Conservation (phyloP, 2,797 vertebrate genomes). For the Microctenopoma steveboyesi region DNA sequence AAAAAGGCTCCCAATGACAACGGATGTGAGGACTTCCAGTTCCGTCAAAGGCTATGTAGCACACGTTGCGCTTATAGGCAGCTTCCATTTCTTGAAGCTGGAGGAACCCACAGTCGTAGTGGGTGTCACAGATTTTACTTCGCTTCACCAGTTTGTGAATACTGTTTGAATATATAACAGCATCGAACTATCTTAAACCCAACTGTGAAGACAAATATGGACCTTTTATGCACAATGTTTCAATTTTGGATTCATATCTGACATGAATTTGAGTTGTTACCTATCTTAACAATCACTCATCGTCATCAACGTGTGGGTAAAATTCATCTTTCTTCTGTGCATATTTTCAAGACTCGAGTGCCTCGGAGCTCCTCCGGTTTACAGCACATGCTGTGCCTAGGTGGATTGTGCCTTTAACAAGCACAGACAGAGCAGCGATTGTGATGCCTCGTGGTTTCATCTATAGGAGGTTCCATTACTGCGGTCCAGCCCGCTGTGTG, state of each 20-base stretch:
- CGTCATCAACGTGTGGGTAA: neutral
- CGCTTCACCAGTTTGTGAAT: no score
- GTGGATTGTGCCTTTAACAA: conserved; percentile 43
- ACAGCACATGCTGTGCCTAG: conserved; percentile 24
- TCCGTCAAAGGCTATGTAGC: no score
- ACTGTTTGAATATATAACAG: no score
- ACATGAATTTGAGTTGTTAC: neutral
- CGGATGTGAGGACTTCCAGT: no score
- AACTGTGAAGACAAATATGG: neutral
- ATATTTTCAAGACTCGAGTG: neutral
- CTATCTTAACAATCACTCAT: neutral
- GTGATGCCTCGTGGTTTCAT: conserved; percentile 64
- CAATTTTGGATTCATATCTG: neutral
- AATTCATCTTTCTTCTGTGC: neutral
- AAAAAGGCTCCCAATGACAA: no score
- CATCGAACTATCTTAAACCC: neutral
- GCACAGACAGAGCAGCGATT: conserved; percentile 66
- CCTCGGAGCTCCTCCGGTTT: neutral
- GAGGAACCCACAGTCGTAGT: no score
- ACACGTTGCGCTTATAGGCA: no score
- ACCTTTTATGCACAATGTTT: neutral
- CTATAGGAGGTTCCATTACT: conserved; percentile 68
- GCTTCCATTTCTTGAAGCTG: no score
- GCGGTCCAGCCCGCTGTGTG: conserved; percentile 57
- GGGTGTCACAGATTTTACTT: no score